Base-by-base conservation (phyloP, 1,140 invertebrate species). In the Diplogasteroides magnus region DNA sequence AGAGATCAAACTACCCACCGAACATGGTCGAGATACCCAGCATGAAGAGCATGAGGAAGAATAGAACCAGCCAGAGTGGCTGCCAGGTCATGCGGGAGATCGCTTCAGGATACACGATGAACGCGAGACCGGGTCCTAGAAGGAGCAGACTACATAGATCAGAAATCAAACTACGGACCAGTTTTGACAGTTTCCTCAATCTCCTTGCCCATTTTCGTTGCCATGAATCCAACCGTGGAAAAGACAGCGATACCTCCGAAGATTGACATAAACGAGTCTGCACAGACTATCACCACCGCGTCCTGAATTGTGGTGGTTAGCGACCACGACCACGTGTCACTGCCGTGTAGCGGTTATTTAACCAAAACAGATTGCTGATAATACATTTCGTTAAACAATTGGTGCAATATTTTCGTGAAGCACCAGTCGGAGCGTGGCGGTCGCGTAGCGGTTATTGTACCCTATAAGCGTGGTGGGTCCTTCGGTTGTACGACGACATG, bases 191-290 rank as follows among this genome's bases (percentile, higher is more conserved):
- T n/a, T n/a, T n/a, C n/a, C n/a, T n/a, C n/a, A n/a, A n/a, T n/a
- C n/a, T n/a, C n/a, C n/a, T 83, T 83, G 48, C 83, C 76, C 64
- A 81, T 81, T 23, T 81, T 37, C 15, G 64, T 65, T 14, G 88
- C 87, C 76, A 89, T 86, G 75, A 88, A 87, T 37, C 88, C 88
- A 67, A 89, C 77, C 71, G 89, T 88, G 0, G 87, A 86, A 78
- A 89, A 89, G 0, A 88, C 88, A 13, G 88, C 87, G 61, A 86
- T 83, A 15, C 88, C 88, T 28, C 87, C 87, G 67, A 89, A 79
- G 1, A 89, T 74, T 37, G 87, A 87, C 13, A 88, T 89, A 31
- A 88, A 75, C 2, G 88, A 88, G 81, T 89, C 89, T 14, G 88
- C 85, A 27, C 88, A 78, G 71, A 88, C 88, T 3, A 88, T 88